phyloP scores from a whole-genome alignment of 2,113 vertebrate species.

The Zosterops lateralis region DNA sequence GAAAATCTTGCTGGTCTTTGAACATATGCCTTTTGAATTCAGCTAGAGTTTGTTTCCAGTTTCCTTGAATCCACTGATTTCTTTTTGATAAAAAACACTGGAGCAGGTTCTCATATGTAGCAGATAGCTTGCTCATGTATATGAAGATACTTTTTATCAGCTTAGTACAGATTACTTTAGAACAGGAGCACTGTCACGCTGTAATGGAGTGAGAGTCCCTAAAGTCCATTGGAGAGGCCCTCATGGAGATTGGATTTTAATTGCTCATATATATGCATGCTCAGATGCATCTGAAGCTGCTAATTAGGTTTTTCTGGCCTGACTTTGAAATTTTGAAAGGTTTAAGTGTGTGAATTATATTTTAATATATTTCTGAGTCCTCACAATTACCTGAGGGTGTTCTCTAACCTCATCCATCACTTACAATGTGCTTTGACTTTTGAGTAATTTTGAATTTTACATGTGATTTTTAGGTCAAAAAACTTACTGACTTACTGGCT shows the following conservation, averaged over 20 bases:
- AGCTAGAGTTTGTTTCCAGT: neutral
- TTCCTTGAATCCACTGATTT: neutral
- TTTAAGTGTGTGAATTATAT: neutral
- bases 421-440: neutral
- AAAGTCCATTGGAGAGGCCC: neutral
- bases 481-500: neutral
- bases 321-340: neutral
- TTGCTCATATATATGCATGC: neutral
- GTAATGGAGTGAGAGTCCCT: neutral
- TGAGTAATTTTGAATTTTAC: neutral
- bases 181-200: neutral
- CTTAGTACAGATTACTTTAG: neutral
- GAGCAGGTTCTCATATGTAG: neutral
- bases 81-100: neutral
- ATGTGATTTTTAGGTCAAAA: neutral
- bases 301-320: neutral
- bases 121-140: neutral
- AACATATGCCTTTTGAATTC: neutral
- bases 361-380: neutral
- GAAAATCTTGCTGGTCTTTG: neutral
- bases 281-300: neutral
- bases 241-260: neutral
- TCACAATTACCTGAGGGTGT: neutral
- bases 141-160: neutral
- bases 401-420: neutral